Evolutionary conservation across 2,888 invertebrate species (phyloP).

Genomic region (Agrochola lota): DNA sequence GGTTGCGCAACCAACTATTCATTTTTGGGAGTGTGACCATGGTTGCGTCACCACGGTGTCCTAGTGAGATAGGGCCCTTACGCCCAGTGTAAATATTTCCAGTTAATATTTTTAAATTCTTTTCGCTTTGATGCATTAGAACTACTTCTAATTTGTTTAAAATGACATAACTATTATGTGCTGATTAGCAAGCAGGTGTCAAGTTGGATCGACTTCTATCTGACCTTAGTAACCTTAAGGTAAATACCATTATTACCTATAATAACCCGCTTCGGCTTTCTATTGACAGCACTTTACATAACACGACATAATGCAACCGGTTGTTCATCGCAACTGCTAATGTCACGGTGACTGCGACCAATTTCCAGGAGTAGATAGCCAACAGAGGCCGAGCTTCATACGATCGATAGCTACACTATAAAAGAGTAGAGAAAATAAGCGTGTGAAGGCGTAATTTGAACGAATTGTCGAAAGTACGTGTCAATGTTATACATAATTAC

Average conservation of each 20-base stretch:
- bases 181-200: background rate
- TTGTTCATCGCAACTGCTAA: slow-evolving; percentile 38
- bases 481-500: background rate
- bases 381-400: slow-evolving; percentile 18
- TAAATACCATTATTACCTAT: slow-evolving; percentile 26
- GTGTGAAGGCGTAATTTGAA: background rate
- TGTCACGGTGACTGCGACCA: slow-evolving; percentile 37
- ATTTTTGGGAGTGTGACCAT: too few relatives aligned
- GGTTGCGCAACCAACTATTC: too few relatives aligned
- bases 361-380: slow-evolving; percentile 13
- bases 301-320: slow-evolving; percentile 48
- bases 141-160: background rate
- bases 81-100: background rate
- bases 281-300: slow-evolving; percentile 46
- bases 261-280: slow-evolving; percentile 23
- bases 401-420: background rate
- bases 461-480: too few relatives aligned
- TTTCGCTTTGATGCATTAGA: too few relatives aligned
- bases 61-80: too few relatives aligned
- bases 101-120: background rate
- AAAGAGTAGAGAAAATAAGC: background rate
- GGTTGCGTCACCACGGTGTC: too few relatives aligned
- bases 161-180: background rate
- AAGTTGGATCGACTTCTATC: background rate
- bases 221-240: slow-evolving; percentile 13